These are phyloP conservation scores for Enteromius unitaeniatus DNA, from an alignment of 2,797 vertebrate genomes.

Conservation along the genomic window DNA sequence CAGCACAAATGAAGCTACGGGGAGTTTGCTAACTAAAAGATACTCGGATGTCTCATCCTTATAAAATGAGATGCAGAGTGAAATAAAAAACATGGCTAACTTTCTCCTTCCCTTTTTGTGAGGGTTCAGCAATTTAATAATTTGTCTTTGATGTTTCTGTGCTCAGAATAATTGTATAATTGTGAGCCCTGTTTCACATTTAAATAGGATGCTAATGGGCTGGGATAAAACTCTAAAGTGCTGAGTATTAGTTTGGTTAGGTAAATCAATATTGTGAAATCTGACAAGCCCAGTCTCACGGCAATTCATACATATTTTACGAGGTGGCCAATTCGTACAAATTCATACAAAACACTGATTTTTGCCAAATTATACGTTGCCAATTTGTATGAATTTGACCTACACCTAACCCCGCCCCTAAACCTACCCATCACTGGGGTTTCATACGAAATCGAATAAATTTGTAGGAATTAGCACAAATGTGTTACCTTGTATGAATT, in stretches of 20 bases:
- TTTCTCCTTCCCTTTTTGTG: slow-evolving; percentile 13
- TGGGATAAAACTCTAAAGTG: background rate
- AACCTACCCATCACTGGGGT: too few relatives aligned
- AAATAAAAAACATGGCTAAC: slow-evolving; percentile 43
- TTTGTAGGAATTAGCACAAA: too few relatives aligned
- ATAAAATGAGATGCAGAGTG: slow-evolving; percentile 41
- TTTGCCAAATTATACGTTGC: too few relatives aligned
- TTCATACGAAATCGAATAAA: too few relatives aligned
- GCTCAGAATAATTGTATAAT: background rate
- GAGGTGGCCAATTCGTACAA: too few relatives aligned
- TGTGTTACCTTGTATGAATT: too few relatives aligned
- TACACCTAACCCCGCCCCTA: too few relatives aligned
- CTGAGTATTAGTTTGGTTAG: too few relatives aligned
- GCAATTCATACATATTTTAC: too few relatives aligned
- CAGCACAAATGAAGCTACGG: slow-evolving; percentile 62
- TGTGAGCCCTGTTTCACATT: slow-evolving; percentile 34
- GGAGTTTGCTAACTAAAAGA: slow-evolving; percentile 59
- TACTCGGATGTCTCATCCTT: slow-evolving; percentile 39
- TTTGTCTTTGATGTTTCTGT: slow-evolving; percentile 69
- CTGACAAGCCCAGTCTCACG: too few relatives aligned
- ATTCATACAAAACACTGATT: too few relatives aligned
- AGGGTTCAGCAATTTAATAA: slow-evolving; percentile 30
- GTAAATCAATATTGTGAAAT: background rate
- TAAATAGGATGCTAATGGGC: slow-evolving; percentile 15
- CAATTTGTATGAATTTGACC: too few relatives aligned